A percentile compares a stretch with the other conserved stretches of the same genome.
phyloP scores from a whole-genome alignment of 1,140 invertebrate genomes.

The Reticulitermes speratus region DNA sequence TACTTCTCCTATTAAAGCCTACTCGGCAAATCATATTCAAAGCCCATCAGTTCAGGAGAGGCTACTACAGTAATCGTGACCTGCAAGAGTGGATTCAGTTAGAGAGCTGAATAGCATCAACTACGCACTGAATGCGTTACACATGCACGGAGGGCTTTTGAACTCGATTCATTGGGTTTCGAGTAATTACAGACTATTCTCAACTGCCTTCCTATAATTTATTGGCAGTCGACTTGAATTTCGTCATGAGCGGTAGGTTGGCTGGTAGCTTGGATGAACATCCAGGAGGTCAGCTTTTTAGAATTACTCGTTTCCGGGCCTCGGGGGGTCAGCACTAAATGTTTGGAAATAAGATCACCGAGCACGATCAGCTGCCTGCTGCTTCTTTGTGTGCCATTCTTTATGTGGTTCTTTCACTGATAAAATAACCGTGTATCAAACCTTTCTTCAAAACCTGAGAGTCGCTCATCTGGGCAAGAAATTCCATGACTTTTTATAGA shows the following conservation, averaged over 20 bases:
- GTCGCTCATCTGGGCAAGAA: no score
- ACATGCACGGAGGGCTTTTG: background rate
- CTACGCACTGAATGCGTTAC: no score
- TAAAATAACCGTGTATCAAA: background rate
- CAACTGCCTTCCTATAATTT: background rate
- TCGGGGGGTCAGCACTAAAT: background rate
- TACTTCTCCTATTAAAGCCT: no score
- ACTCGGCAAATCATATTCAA: no score
- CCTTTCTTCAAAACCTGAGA: no score
- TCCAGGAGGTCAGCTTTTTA: background rate
- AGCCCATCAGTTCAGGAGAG: no score
- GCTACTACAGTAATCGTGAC: no score
- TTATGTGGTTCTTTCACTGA: background rate
- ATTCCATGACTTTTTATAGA: no score
- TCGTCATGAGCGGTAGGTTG: no score
- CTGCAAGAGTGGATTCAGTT: no score
- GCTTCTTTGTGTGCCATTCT: background rate
- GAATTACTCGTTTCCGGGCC: conserved; percentile 4
- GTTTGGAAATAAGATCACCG: background rate
- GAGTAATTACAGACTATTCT: background rate
- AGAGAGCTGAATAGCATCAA: no score
- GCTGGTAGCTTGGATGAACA: background rate
- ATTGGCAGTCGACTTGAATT: background rate
- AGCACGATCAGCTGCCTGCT: background rate
- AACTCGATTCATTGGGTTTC: background rate